Conservation (phyloP, 2,797 vertebrate species). For the Semaprochilodus insignis region DNA sequence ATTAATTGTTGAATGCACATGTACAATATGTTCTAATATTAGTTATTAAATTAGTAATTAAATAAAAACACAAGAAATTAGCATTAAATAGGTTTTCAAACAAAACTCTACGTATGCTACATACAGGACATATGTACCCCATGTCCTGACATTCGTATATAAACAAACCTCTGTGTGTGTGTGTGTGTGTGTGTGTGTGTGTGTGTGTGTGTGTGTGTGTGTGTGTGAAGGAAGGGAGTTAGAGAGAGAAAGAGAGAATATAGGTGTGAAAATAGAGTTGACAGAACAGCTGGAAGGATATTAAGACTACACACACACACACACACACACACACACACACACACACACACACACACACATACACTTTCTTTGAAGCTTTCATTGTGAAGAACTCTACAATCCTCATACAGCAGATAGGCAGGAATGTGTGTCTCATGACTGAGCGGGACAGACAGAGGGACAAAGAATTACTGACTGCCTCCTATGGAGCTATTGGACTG, state of each 20-base stretch:
- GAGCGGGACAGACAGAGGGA: background rate
- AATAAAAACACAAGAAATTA: too few relatives aligned
- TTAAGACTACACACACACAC: conserved; percentile 43
- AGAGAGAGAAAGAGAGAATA: conserved; percentile 28
- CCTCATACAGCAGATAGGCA: background rate
- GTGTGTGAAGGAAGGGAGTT: background rate
- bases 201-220: conserved; percentile 7
- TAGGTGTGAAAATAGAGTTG: conserved; percentile 69
- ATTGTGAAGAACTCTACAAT: conserved; percentile 23
- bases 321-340: conserved; percentile 4
- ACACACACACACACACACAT: background rate
- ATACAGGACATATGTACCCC: too few relatives aligned
- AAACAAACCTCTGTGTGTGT: too few relatives aligned
- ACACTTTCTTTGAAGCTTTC: conserved; percentile 23
- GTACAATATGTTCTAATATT: too few relatives aligned
- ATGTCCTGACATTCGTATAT: too few relatives aligned
- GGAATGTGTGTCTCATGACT: conserved; percentile 13
- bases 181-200: background rate
- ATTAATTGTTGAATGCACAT: too few relatives aligned
- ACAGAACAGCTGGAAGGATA: conserved; percentile 67
- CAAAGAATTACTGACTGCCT: background rate
- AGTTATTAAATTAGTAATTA: too few relatives aligned
- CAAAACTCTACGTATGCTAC: too few relatives aligned
- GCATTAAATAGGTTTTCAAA: too few relatives aligned
- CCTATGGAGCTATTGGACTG: conserved; percentile 1